Evolutionary conservation across 2,888 invertebrate genomes (phyloP), one percentile per base, ranked within the genome.

Genomic region (Diplazon laetatorius): DNA sequence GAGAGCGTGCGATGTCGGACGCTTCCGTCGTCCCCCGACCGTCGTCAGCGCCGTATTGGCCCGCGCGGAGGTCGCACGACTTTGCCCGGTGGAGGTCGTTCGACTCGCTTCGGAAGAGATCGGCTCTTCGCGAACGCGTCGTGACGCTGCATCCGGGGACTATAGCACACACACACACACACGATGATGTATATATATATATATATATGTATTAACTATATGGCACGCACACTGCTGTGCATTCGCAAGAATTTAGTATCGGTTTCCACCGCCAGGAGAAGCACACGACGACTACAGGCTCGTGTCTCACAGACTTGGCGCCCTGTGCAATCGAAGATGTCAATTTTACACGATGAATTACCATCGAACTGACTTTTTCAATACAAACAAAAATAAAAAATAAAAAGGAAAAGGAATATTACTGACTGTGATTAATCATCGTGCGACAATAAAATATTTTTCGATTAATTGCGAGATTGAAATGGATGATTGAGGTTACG

Each of bases 1-100:
- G 78, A 55, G 62, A 69, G 72, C 63, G 59, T 80, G 50, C 59
- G 42, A 48, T 55, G 44, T 42, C 18, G 52, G 59, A 65, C 60
- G 42, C 74, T 71, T 71, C 65, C 73, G 65, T 68, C 77, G 62
- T 66, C 25, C 63, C 71, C 35, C 70, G n/a, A 42, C 20, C 37
- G 66, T 66, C 52, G 52, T 39, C 63, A 69, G 65, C 74, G 39
- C 65, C 18, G 75, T 42, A 52, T 48, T 70, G 70, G 59, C 80
- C 71, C 80, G 80, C n/a, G 78, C 78, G 78, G 73, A 63, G 80
- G 77, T 78, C 78, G 73, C 57, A 66, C 82, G 75, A 76, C 70
- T 76, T 76, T 68, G 77, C 72, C 82, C 82, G 85, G 83, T 81
- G 83, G 88, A 86, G 88, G 87, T 87, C 85, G 86, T 86, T 86